Evolutionary conservation across 2,797 vertebrate genomes (phyloP), one percentile per base, ranked within the genome.

Genomic region (Chlorospingus flavigularis): DNA sequence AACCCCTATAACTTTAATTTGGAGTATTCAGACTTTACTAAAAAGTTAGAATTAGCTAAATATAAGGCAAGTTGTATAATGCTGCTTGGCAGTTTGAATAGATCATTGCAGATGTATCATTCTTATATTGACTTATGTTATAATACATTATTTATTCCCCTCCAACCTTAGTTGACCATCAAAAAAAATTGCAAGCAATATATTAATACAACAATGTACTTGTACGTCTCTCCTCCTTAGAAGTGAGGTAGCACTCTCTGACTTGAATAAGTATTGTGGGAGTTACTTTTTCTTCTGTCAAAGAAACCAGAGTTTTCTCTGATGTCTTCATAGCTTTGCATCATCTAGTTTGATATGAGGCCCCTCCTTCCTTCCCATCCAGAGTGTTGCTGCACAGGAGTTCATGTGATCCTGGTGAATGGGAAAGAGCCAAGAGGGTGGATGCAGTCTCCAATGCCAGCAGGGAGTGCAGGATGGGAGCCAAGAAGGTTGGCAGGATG

Each of bases 381-480:
- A 21, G n/a, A 48, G 28, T 8, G 4, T 14, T 24, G 25, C 55
- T 68, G 2, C 60, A 43, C 30, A 45, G 35, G 40, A 31, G 11
- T 61, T 53, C 1, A 1, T 9, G 14, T 4, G 9, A 40, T 66
- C 14, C 17, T 2, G 0, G 10, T n/a, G 45, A 35, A 35, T 13
- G 14, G 30, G 23, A 77, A 83, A 35, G 85, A 48, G 51, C 28
- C 1, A 3, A 18, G 24, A 62, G 18, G 12, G 8, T n/a, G 35
- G 48, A 50, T 42, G 30, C 20, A 26, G 33, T 14, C 53, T 30
- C 19, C 57, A 57, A 0, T 2, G 6, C 8, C 1, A 13, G 18
- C 21, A 54, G 11, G 51, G 43, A 81, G 4, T 42, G 17, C 2
- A 3, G 48, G 9, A 30, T 58, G 26, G 30, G 18, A 82, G 63